phyloP scores from a whole-genome alignment of 2,113 vertebrate genomes.

The Clarias magur region DNA sequence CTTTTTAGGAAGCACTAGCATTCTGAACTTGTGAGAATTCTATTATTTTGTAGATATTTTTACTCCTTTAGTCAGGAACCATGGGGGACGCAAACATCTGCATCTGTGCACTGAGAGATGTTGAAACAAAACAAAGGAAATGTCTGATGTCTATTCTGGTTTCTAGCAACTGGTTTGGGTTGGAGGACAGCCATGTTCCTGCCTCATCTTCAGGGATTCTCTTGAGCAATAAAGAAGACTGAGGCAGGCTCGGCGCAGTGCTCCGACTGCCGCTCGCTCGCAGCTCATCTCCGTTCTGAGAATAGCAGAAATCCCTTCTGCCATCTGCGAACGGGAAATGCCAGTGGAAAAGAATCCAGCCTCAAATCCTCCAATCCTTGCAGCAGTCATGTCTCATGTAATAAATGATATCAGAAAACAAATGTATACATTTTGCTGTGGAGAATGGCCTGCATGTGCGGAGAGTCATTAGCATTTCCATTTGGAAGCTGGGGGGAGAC shows the following conservation, averaged over 20 bases:
- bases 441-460: constrained; percentile 34
- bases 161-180: constrained; percentile 16
- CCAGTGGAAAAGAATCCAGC: constrained; percentile 38
- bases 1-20: neutral
- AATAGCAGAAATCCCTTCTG: constrained; percentile 41
- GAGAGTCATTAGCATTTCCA: constrained; percentile 53
- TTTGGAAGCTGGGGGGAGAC: constrained; percentile 9
- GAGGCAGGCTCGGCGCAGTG: constrained; percentile 16
- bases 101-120: neutral
- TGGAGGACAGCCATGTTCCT: constrained; percentile 25
- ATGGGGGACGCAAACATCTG: neutral
- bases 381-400: constrained; percentile 55
- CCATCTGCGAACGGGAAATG: constrained; percentile 47
- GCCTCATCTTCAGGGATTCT: constrained; percentile 42
- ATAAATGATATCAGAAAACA: constrained; percentile 52
- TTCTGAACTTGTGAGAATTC: neutral
- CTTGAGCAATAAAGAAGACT: constrained; percentile 33
- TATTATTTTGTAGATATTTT: neutral
- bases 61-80: neutral
- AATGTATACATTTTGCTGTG: constrained; percentile 51
- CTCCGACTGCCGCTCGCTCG: constrained; percentile 8
- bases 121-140: neutral
- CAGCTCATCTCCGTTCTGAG: constrained; percentile 38
- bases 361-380: constrained; percentile 53
- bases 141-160: neutral